Conservation (phyloP, 2,797 vertebrate species). For the Iguana delicatissima region DNA sequence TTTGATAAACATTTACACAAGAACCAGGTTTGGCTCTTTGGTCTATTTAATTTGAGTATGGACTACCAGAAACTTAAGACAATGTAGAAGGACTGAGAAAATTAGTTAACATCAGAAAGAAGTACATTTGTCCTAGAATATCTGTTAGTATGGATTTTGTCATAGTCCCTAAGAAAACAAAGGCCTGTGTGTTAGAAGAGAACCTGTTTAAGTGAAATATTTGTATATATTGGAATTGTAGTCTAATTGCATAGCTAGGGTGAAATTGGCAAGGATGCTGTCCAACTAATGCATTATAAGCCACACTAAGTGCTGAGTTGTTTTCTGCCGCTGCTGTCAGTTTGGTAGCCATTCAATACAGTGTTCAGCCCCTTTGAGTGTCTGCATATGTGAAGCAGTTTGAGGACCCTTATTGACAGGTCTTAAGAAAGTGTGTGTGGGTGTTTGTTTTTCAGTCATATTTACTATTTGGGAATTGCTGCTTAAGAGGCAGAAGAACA, state of each 20-base stretch:
- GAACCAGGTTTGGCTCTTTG: no score
- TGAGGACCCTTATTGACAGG: not conserved
- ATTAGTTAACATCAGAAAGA: not conserved
- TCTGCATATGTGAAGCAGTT: not conserved
- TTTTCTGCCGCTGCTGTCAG: not conserved
- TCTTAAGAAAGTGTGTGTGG: not conserved
- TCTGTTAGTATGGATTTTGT: not conserved
- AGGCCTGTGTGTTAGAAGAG: not conserved
- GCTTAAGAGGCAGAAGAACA: not conserved
- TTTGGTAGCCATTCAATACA: not conserved
- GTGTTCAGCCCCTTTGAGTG: not conserved
- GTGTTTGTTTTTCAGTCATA: no score
- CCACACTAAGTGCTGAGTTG: not conserved
- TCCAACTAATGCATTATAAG: not conserved
- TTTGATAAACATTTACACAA: no score
- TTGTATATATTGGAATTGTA: not conserved
- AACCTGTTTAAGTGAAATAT: not conserved
- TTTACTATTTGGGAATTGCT: not conserved
- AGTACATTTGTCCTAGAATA: not conserved
- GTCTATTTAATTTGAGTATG: not conserved
- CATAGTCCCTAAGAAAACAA: not conserved
- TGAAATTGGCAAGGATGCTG: not conserved
- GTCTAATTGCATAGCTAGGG: constrained; percentile 6
- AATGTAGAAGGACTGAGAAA: not conserved
- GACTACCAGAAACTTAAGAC: no score